Conservation (phyloP, 92 coral and sea anemone genomes). For the Isaurus tuberculatus region DNA sequence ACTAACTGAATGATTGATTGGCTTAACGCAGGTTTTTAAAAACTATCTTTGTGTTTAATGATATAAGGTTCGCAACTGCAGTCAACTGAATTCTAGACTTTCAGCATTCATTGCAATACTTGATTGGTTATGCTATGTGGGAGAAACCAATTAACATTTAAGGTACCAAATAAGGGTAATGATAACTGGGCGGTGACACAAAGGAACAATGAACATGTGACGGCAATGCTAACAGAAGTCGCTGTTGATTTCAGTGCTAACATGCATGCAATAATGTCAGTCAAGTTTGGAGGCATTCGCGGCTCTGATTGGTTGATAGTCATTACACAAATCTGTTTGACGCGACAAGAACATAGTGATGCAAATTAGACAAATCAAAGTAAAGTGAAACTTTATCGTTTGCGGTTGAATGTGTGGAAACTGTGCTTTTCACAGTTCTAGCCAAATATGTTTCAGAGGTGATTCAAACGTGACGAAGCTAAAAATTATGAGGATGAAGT, state of each 20-base stretch:
- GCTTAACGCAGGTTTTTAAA: neutral
- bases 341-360: slow-evolving; percentile 58
- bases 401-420: slow-evolving; percentile 68
- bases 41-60: neutral
- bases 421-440: slow-evolving; percentile 71
- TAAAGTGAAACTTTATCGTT: slow-evolving; percentile 83
- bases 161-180: slow-evolving; percentile 32
- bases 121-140: neutral
- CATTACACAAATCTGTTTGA: slow-evolving; percentile 48
- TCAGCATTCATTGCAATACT: slow-evolving; percentile 7
- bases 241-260: slow-evolving; percentile 32
- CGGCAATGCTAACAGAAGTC: slow-evolving; percentile 31
- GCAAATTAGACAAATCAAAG: slow-evolving; percentile 77
- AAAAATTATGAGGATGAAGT: slow-evolving; percentile 33
- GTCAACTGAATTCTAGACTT: neutral
- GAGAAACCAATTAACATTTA: neutral
- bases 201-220: slow-evolving; percentile 40
- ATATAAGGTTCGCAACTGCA: neutral
- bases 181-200: slow-evolving; percentile 48
- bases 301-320: slow-evolving; percentile 39
- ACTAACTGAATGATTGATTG: slow-evolving; percentile 22
- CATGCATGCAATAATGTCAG: slow-evolving; percentile 41
- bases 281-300: slow-evolving; percentile 28
- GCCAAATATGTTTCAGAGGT: slow-evolving; percentile 40
- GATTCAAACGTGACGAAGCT: slow-evolving; percentile 34